These are phyloP conservation scores for Xyrichtys novacula DNA, from an alignment of 2,797 vertebrate genomes.

Conservation along the genomic window DNA sequence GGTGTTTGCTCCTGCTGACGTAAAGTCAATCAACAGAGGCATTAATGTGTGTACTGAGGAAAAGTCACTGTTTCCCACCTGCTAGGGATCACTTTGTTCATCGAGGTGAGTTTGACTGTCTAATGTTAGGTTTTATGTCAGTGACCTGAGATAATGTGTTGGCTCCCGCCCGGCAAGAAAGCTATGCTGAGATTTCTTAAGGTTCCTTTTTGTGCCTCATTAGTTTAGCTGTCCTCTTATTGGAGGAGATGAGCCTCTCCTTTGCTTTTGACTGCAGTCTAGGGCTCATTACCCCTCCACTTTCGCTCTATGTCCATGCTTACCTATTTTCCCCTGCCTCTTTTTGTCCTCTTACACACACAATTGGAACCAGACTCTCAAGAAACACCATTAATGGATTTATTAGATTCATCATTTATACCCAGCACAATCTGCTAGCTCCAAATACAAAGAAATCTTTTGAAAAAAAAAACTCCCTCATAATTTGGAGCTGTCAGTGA, in stretches of 20 bases:
- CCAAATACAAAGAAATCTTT: constrained; percentile 39
- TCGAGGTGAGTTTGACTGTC: constrained; percentile 61
- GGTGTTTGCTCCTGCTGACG: constrained; percentile 47
- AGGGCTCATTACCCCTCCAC: constrained; percentile 72
- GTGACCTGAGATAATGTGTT: constrained; percentile 68
- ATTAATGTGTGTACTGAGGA: constrained; percentile 63
- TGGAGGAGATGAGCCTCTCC: constrained; percentile 77
- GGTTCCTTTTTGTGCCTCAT: constrained; percentile 70
- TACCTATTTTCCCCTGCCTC: constrained; percentile 5
- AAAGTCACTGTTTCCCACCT: constrained; percentile 55
- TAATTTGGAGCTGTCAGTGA: constrained; percentile 51
- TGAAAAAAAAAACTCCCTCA: constrained; percentile 9
- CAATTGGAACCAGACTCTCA: constrained; percentile 21
- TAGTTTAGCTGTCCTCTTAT: constrained; percentile 72
- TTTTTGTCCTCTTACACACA: neutral
- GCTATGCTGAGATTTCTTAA: constrained; percentile 55
- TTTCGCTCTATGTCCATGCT: constrained; percentile 46
- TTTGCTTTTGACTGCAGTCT: constrained; percentile 72
- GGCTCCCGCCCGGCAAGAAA: constrained; percentile 45
- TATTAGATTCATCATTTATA: constrained; percentile 41
- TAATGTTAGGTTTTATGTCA: constrained; percentile 70
- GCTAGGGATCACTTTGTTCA: constrained; percentile 60
- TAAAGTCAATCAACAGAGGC: constrained; percentile 49
- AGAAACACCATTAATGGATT: constrained; percentile 43
- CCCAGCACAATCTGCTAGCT: constrained; percentile 27